These are phyloP conservation scores for Menidia menidia DNA, from an alignment of 2,797 vertebrate species.

Conservation along the genomic window DNA sequence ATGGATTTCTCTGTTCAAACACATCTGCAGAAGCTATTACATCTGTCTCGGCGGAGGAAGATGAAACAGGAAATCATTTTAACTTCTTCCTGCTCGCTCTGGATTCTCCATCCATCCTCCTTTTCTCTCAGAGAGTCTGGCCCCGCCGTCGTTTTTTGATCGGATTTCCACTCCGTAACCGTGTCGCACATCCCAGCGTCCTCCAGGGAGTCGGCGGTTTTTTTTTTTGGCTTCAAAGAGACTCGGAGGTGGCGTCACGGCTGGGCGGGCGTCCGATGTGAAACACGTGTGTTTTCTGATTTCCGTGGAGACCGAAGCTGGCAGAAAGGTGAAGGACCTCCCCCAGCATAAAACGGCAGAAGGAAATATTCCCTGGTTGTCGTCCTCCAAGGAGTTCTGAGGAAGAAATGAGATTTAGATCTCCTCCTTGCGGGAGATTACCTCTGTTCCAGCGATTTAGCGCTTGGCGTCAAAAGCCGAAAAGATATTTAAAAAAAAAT, in stretches of 20 bases:
- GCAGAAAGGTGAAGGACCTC: slow-evolving; percentile 32
- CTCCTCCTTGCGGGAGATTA: slow-evolving; percentile 9
- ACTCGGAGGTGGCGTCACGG: slow-evolving; percentile 45
- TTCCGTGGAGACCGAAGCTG: slow-evolving; percentile 27
- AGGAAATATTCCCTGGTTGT: slow-evolving; percentile 8
- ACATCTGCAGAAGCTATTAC: slow-evolving; percentile 71
- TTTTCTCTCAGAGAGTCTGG: slow-evolving; percentile 3
- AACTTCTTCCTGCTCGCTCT: slow-evolving; percentile 41
- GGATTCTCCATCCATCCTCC: slow-evolving; percentile 44
- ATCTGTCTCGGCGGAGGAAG: slow-evolving; percentile 60
- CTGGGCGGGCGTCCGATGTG: slow-evolving; percentile 38
- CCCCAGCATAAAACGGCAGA: slow-evolving; percentile 28
- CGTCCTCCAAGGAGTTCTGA: slow-evolving; percentile 1
- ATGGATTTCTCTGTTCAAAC: slow-evolving; percentile 17
- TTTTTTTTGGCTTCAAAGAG: slow-evolving; percentile 58
- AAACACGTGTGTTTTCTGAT: slow-evolving; percentile 52
- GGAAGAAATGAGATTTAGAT: slow-evolving; percentile 3
- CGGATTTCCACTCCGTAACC: slow-evolving; percentile 24
- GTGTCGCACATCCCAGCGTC: slow-evolving; percentile 44
- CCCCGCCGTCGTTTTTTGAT: slow-evolving; percentile 30
- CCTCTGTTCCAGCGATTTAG: slow-evolving; percentile 1
- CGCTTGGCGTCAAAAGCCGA: neutral
- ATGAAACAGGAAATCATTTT: slow-evolving; percentile 40
- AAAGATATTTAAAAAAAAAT: slow-evolving; percentile 4
- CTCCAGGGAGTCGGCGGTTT: slow-evolving; percentile 26